phyloP scores from a whole-genome alignment of 2,797 vertebrate genomes.

The Acanthurus leucopareius region DNA sequence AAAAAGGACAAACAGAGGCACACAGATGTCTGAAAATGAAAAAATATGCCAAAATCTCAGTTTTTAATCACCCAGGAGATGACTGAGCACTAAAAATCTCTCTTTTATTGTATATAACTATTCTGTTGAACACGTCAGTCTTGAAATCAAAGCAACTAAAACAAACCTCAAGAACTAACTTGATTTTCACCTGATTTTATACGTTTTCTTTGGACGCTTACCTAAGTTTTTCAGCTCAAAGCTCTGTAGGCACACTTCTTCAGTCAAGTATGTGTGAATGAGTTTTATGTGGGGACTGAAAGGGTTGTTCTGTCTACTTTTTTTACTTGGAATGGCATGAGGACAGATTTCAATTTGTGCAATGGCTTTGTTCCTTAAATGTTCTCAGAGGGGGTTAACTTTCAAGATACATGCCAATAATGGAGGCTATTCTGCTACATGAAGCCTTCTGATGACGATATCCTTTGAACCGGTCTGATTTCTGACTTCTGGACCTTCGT shows the following conservation, averaged over 20 bases:
- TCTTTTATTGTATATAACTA: not conserved
- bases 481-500: constrained; percentile 52
- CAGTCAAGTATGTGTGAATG: constrained; percentile 6
- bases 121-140: constrained; percentile 10
- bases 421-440: not conserved
- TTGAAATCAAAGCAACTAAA: constrained; percentile 10
- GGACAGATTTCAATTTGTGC: constrained; percentile 36
- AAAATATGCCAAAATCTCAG: constrained; percentile 22
- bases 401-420: constrained; percentile 42
- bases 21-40: constrained; percentile 25
- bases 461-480: constrained; percentile 32
- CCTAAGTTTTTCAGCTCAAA: not conserved
- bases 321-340: constrained; percentile 22
- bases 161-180: constrained; percentile 1
- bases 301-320: not conserved
- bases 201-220: not conserved
- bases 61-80: constrained; percentile 8
- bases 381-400: constrained; percentile 34
- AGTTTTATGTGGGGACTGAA: not conserved
- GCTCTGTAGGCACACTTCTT: not conserved
- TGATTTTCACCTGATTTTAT: not conserved
- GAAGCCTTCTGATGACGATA: constrained; percentile 47
- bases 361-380: constrained; percentile 19
- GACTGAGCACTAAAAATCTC: constrained; percentile 1
- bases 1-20: not conserved